Evolutionary conservation across 2,113 vertebrate genomes (phyloP).

Genomic region (Heterochromis multidens): DNA sequence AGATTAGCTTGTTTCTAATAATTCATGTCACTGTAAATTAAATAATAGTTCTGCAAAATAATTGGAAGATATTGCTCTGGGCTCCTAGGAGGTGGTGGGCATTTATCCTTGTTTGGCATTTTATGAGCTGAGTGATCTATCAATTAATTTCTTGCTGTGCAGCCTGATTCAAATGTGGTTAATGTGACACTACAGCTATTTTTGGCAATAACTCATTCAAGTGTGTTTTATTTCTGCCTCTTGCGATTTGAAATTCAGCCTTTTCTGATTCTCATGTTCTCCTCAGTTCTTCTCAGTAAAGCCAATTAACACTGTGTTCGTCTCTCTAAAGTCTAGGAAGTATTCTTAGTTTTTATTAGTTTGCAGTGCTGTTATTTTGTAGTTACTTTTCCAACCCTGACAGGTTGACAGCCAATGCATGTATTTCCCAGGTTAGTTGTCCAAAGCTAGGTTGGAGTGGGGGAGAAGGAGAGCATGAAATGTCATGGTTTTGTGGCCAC

Average conservation of each 20-base stretch:
- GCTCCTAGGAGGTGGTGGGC: neutral
- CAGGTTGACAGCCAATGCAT: neutral
- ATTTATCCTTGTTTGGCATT: constrained; percentile 20
- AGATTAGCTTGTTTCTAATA: neutral
- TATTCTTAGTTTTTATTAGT: neutral
- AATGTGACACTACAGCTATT: neutral
- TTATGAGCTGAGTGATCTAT: constrained; percentile 4
- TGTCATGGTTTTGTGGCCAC: neutral
- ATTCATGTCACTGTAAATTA: neutral
- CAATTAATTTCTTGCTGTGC: constrained; percentile 18
- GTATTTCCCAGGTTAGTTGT: constrained; percentile 1
- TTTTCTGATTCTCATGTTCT: neutral
- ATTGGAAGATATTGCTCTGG: neutral
- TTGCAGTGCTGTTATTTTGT: neutral
- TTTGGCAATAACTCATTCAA: neutral
- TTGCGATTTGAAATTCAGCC: neutral
- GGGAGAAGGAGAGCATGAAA: neutral
- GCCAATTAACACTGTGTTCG: neutral
- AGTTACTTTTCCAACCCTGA: neutral
- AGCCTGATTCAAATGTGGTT: constrained; percentile 30
- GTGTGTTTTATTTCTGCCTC: neutral
- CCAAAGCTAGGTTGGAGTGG: neutral
- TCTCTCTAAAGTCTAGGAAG: neutral
- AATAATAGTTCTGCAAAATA: neutral
- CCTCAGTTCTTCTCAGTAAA: neutral